Conservation (phyloP, 23 tunicate species). For the Styela clava region DNA sequence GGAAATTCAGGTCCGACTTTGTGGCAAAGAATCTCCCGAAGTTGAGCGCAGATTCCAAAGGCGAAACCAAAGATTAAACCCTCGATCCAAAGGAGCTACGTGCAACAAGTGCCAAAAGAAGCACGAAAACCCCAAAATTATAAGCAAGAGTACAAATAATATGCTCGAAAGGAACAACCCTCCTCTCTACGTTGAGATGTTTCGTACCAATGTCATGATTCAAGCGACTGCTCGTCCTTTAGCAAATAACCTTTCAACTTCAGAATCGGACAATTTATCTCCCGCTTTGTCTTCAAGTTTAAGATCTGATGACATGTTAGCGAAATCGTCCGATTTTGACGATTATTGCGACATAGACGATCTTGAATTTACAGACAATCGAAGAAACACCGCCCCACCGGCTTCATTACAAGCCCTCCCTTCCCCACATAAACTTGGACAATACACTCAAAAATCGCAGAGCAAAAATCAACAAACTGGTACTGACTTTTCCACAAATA, state of each 20-base stretch:
- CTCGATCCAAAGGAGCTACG: background rate
- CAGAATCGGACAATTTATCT: background rate
- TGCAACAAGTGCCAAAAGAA: slow-evolving; percentile 22
- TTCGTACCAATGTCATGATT: slow-evolving; percentile 28
- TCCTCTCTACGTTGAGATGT: slow-evolving; percentile 14
- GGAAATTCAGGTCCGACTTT: slow-evolving; percentile 44
- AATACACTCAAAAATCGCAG: background rate
- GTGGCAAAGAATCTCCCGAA: slow-evolving; percentile 24
- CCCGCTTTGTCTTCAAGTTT: slow-evolving; percentile 6
- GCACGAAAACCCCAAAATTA: slow-evolving; percentile 10
- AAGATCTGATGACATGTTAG: slow-evolving; percentile 6
- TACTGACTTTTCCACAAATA: background rate
- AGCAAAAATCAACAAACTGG: background rate
- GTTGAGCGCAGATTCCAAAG: slow-evolving; percentile 13
- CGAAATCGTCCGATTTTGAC: slow-evolving; percentile 23
- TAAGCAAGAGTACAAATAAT: slow-evolving; percentile 35
- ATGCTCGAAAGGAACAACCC: slow-evolving; percentile 23
- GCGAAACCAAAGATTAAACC: slow-evolving; percentile 7
- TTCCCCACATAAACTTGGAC: slow-evolving; percentile 8
- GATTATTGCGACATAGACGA: slow-evolving; percentile 8
- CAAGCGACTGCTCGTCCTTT: slow-evolving; percentile 8
- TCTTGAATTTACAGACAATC: background rate
- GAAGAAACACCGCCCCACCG: slow-evolving; percentile 29
- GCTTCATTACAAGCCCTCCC: slow-evolving; percentile 12
- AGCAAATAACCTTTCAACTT: background rate